A percentile compares a stretch with the other conserved stretches of the same genome.
Conservation (phyloP, 2,888 invertebrate species). For the Keiferia lycopersicella region DNA sequence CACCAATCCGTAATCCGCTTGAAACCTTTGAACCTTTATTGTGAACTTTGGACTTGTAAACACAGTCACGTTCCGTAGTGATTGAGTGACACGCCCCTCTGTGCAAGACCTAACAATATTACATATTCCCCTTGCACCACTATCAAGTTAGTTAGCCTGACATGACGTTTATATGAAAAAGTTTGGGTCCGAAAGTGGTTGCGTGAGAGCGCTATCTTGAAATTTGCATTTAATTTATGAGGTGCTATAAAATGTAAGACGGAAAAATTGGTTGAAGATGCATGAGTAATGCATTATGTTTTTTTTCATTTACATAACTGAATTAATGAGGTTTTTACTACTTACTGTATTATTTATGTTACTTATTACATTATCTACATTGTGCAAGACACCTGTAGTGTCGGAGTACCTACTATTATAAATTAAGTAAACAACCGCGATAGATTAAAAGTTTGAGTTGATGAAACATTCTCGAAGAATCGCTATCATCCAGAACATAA, state of each 20-base stretch:
- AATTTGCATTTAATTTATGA: slow-evolving; percentile 18
- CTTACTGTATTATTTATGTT: no score
- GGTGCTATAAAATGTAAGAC: slow-evolving; percentile 12
- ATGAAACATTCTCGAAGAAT: no score
- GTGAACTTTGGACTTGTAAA: slow-evolving; percentile 39
- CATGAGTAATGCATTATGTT: neutral
- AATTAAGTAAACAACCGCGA: no score
- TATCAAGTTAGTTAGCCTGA: slow-evolving; percentile 27
- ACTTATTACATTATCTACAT: no score
- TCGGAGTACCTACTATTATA: no score
- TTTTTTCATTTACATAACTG: neutral
- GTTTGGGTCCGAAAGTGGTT: slow-evolving; percentile 12
- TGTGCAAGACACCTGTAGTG: no score
- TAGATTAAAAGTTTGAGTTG: no score
- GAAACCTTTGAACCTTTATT: slow-evolving; percentile 16
- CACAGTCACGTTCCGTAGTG: slow-evolving; percentile 71
- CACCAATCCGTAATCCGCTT: slow-evolving; percentile 16
- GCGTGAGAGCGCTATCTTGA: slow-evolving; percentile 15
- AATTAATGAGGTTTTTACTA: neutral
- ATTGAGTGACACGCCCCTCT: slow-evolving; percentile 70
- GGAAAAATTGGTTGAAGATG: slow-evolving; percentile 8
- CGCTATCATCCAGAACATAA: no score
- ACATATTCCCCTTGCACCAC: slow-evolving; percentile 34
- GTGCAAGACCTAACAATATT: slow-evolving; percentile 57
- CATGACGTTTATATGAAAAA: slow-evolving; percentile 22